Evolutionary conservation across 2,888 invertebrate genomes (phyloP).

Genomic region (Apantesis nais): DNA sequence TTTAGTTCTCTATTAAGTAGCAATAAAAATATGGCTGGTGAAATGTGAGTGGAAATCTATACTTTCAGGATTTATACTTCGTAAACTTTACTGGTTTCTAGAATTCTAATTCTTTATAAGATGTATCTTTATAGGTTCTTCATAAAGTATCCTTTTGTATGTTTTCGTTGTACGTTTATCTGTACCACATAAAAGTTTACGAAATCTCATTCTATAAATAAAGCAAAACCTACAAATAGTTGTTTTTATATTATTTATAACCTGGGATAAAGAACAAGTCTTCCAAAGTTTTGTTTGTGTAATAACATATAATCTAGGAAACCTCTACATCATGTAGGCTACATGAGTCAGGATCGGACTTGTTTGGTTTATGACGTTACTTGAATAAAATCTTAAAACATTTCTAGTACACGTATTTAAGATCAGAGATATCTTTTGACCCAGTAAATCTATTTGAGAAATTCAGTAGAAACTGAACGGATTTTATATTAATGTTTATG

Average conservation of each 20-base stretch:
- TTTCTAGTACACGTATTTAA: too few species aligned
- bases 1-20: neutral
- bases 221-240: neutral
- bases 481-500: neutral
- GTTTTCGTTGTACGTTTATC: neutral
- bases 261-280: neutral
- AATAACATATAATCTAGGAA: neutral
- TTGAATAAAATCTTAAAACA: neutral
- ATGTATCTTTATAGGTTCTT: too few species aligned
- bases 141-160: too few species aligned
- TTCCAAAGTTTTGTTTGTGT: neutral
- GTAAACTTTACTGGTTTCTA: too few species aligned
- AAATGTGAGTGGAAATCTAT: neutral
- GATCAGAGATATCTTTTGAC: too few species aligned
- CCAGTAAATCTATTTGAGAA: too few species aligned
- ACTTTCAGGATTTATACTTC: neutral
- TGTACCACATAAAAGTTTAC: neutral
- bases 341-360: neutral
- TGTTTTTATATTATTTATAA: neutral
- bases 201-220: neutral
- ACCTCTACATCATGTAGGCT: too few species aligned
- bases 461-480: neutral
- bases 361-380: neutral
- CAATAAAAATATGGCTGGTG: neutral
- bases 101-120: too few species aligned